Conservation (phyloP, 2,888 invertebrate species). For the Hedychridium roseum region DNA sequence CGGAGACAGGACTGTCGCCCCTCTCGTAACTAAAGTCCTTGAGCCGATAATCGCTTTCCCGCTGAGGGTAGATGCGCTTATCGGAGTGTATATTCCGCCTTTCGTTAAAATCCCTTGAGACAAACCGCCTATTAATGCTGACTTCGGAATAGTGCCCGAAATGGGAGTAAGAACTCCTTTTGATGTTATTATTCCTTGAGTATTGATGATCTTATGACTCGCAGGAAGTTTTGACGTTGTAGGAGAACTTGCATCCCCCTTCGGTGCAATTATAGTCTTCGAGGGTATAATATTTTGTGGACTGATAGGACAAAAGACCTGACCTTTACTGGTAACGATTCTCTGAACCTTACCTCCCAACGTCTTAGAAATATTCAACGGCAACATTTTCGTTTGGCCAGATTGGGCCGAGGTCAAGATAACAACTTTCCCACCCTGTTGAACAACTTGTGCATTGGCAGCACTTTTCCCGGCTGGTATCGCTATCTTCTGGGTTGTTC, state of each 20-base stretch:
- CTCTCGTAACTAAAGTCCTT: slow-evolving; percentile 48
- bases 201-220: slow-evolving; percentile 55
- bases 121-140: slow-evolving; percentile 41
- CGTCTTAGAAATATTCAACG: slow-evolving; percentile 57
- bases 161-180: slow-evolving; percentile 64
- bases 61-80: slow-evolving; percentile 42
- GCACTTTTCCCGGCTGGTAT: slow-evolving; percentile 46
- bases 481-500: slow-evolving; percentile 48
- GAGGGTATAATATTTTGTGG: slow-evolving; percentile 38
- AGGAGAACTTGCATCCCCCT: slow-evolving; percentile 57
- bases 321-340: slow-evolving; percentile 69
- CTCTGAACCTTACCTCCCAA: slow-evolving; percentile 65
- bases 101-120: slow-evolving; percentile 49
- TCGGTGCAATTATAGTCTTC: slow-evolving; percentile 49
- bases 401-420: slow-evolving; percentile 56
- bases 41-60: slow-evolving; percentile 50
- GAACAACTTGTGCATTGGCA: slow-evolving; percentile 55
- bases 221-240: slow-evolving; percentile 62
- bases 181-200: slow-evolving; percentile 55
- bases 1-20: slow-evolving; percentile 44
- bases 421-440: slow-evolving; percentile 58
- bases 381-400: slow-evolving; percentile 52
- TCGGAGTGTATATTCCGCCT: slow-evolving; percentile 48
- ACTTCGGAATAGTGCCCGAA: slow-evolving; percentile 43
- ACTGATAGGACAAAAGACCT: slow-evolving; percentile 61